A percentile compares a stretch with the other conserved stretches of the same genome.
Evolutionary conservation across 2,888 invertebrate genomes (phyloP).

Genomic region (Peribatodes rhomboidaria): DNA sequence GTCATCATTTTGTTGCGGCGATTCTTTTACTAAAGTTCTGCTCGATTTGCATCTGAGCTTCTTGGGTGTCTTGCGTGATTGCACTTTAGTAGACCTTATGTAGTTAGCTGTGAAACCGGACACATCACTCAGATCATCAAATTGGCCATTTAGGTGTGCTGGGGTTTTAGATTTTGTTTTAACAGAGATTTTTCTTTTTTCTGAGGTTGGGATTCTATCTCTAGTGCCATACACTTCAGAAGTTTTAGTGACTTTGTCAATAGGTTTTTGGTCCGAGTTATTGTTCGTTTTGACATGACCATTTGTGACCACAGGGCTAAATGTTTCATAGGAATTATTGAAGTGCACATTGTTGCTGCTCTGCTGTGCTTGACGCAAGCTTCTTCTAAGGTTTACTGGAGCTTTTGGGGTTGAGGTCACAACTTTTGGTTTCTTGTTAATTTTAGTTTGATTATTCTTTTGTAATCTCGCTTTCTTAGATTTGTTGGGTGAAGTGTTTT

Average conservation of each 20-base stretch:
- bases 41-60: constrained; percentile 67
- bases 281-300: constrained; percentile 52
- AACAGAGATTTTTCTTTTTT: constrained; percentile 51
- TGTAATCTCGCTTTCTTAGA: constrained; percentile 63
- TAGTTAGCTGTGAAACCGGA: constrained; percentile 83
- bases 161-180: constrained; percentile 33
- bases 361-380: constrained; percentile 67
- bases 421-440: constrained; percentile 70
- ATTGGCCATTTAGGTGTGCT: constrained; percentile 65
- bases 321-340: constrained; percentile 68
- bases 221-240: constrained; percentile 51
- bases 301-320: constrained; percentile 56
- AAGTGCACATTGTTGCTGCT: constrained; percentile 62
- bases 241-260: constrained; percentile 47
- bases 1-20: constrained; percentile 56
- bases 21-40: constrained; percentile 67
- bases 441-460: constrained; percentile 56
- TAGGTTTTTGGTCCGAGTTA: constrained; percentile 40
- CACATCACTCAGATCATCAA: constrained; percentile 80
- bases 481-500: constrained; percentile 65
- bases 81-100: constrained; percentile 79
- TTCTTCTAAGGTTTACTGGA: constrained; percentile 64
- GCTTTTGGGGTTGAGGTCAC: constrained; percentile 75
- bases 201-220: constrained; percentile 54
- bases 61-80: constrained; percentile 66